Evolutionary conservation across 2,888 invertebrate genomes (phyloP).

Genomic region (Alviniconcha strummeri): DNA sequence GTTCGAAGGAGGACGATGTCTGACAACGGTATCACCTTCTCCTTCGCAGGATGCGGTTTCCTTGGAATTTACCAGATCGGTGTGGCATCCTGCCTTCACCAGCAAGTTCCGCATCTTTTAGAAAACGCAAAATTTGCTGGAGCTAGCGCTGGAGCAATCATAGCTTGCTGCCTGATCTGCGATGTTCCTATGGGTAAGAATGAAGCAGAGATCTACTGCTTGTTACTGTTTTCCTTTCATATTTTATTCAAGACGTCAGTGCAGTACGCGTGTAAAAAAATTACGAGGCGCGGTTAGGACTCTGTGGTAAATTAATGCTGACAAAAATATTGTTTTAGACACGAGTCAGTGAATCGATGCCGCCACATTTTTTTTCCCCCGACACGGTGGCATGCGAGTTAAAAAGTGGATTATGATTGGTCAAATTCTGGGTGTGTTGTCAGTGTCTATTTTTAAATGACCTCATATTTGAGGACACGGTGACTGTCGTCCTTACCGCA

Average conservation of each 20-base stretch:
- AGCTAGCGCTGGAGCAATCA: conserved; percentile 95
- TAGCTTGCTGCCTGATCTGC: conserved; percentile 77
- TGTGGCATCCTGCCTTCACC: conserved; percentile 93
- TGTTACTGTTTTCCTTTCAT: no score
- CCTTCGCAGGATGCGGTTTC: conserved; percentile 99
- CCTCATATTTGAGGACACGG: background rate
- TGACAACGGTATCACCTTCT: conserved; percentile 76
- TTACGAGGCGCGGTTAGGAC: no score
- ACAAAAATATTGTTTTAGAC: no score
- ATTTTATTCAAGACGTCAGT: no score
- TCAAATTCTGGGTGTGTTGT: conserved; percentile 18
- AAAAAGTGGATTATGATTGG: background rate
- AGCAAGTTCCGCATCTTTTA: background rate
- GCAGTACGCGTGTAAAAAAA: no score
- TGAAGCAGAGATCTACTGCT: no score
- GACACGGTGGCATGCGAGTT: no score
- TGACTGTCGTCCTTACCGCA: no score
- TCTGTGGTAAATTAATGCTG: no score
- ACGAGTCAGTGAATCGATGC: no score
- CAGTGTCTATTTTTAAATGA: conserved; percentile 12
- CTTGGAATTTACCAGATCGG: conserved; percentile 99
- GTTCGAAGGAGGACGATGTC: no score
- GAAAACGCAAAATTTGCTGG: conserved; percentile 79
- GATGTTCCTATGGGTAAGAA: conserved; percentile 26
- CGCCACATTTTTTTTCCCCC: no score